These are phyloP conservation scores for Ahaetulla prasina DNA, from an alignment of 2,113 vertebrate species.

Conservation along the genomic window DNA sequence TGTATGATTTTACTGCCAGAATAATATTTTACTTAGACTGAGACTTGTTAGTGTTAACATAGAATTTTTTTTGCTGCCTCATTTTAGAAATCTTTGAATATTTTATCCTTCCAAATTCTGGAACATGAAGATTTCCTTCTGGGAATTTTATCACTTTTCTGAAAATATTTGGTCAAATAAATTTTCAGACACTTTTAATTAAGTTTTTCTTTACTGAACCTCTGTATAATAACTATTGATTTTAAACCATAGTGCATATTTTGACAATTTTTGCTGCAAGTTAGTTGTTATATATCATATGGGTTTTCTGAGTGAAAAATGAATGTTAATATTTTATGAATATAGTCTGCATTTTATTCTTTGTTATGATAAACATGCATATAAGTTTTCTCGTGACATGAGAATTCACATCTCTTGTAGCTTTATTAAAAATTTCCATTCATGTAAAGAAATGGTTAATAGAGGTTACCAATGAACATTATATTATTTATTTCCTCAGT, in stretches of 20 bases:
- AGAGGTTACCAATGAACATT: not conserved
- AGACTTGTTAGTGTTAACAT: not conserved
- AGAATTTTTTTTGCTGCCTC: not conserved
- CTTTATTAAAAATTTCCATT: not conserved
- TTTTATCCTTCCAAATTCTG: not conserved
- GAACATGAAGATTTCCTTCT: not conserved
- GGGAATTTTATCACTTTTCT: not conserved
- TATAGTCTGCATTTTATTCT: not conserved
- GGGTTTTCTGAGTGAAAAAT: slow-evolving; percentile 16
- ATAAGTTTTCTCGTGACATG: not conserved
- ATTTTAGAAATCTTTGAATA: not conserved
- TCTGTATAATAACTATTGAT: not conserved
- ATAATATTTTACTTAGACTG: not conserved
- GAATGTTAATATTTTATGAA: not conserved
- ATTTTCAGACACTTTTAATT: not conserved
- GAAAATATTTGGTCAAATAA: not conserved
- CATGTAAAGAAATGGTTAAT: not conserved
- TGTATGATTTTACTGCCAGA: not conserved
- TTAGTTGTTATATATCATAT: slow-evolving; percentile 8
- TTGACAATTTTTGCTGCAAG: not conserved
- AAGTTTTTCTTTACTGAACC: not conserved
- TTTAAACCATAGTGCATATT: not conserved
- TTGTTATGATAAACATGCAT: not conserved
- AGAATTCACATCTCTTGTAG: not conserved
- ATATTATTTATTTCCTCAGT: not conserved